Evolutionary conservation across 1,140 invertebrate genomes (phyloP), one percentile per base, ranked within the genome.

Genomic region (Leucophenga varia): DNA sequence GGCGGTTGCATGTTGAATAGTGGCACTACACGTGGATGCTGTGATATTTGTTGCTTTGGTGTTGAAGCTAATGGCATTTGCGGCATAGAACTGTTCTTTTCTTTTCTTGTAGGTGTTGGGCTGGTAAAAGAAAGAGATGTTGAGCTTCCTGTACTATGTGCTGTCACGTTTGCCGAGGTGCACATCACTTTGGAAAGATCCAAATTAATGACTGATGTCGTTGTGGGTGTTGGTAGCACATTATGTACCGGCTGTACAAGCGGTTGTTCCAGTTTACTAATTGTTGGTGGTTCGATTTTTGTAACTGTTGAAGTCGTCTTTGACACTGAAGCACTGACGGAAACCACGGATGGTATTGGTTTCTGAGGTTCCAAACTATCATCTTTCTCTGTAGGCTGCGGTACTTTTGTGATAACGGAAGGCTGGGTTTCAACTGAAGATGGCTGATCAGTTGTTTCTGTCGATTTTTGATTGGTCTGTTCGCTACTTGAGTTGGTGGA

Each of bases 1-100:
- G 81, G 80, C 22, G 80, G 80, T 54, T 81, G 80, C 65, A 79
- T 76, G 1, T 63, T 63, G 48, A 63, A n/a, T n/a, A n/a, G n/a
- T n/a, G 54, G 19, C 74, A 61, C 16, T 72, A 55, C 1, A 52
- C 46, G 49, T 0, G 46, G 25, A 12, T 37, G 47, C 8, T 39
- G 34, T 49, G 42, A 43, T 43, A 54, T 14, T 43, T 1, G 53
- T 25, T 64, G 61, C 20, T 65, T 65, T 12, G 61, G 61, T 10
- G 61, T 65, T 2, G 61, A 65, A 5, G 61, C 55, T 28, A 55
- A 49, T 1, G 65, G 61, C 59, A 63, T 59, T 8, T 16, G 7
- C 19, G 36, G 16, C 5, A 30, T 12, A 7, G 31, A 21, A 30
- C 32, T 36, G 3, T 42, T 48, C 2, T 28, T 22, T 2, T 40